Conservation (phyloP, 1,140 invertebrate species). For the Daktulosphaira vitifoliae region DNA sequence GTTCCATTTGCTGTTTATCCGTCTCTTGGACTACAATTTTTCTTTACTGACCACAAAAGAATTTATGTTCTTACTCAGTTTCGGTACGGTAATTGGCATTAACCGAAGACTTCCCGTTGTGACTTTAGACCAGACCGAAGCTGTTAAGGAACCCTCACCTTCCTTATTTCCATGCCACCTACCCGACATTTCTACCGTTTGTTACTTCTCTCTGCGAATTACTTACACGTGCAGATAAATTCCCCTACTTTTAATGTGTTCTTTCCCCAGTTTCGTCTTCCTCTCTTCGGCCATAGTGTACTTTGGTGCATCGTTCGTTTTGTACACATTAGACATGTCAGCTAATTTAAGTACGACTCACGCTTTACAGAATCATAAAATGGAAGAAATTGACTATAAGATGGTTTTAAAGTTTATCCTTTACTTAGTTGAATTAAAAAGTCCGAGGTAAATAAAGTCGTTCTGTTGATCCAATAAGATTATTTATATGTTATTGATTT, state of each 20-base stretch:
- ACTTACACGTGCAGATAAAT: background rate
- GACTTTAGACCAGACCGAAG: background rate
- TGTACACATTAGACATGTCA: too few species aligned
- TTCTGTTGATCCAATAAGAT: too few species aligned
- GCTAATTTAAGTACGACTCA: too few species aligned
- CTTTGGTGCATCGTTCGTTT: too few species aligned
- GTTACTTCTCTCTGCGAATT: background rate
- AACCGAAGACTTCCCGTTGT: constrained; percentile 8
- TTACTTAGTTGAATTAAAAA: too few species aligned
- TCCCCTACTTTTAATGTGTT: background rate
- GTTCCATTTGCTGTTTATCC: background rate
- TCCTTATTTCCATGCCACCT: background rate
- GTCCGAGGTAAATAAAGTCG: too few species aligned
- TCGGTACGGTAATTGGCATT: constrained; percentile 17
- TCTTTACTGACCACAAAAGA: background rate
- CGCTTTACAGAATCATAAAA: too few species aligned
- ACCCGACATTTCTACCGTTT: background rate
- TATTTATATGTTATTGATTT: too few species aligned
- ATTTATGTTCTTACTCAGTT: background rate
- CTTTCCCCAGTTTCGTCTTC: too few species aligned
- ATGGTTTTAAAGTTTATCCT: too few species aligned
- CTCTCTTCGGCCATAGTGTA: too few species aligned
- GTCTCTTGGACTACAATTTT: background rate
- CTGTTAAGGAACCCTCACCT: background rate
- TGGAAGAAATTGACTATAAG: too few species aligned